A percentile compares a stretch with the other conserved stretches of the same genome.
phyloP scores from a whole-genome alignment of 2,888 invertebrate species.

The Nomada ferruginata region DNA sequence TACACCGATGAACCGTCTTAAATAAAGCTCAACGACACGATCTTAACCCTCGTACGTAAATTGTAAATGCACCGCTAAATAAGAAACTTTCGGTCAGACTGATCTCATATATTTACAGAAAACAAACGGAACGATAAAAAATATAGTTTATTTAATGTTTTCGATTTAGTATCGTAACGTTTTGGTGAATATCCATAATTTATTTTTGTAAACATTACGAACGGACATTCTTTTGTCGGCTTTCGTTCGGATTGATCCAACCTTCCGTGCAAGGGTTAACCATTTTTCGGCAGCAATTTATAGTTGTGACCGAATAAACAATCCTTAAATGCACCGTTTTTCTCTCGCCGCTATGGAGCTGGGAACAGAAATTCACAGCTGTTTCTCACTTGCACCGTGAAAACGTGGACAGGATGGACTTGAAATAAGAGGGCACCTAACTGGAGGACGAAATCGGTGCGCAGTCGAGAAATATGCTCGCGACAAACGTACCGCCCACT shows the following conservation, averaged over 20 bases:
- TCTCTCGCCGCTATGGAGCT: slow-evolving; percentile 27
- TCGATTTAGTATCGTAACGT: too few relatives aligned
- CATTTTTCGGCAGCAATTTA: background rate
- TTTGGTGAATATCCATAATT: too few relatives aligned
- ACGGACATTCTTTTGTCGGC: too few relatives aligned
- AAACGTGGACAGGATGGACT: slow-evolving; percentile 47
- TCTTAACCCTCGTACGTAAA: too few relatives aligned
- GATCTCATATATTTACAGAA: too few relatives aligned
- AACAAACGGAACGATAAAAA: too few relatives aligned
- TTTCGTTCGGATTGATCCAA: too few relatives aligned
- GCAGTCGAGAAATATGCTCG: slow-evolving; percentile 32
- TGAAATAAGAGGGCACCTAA: slow-evolving; percentile 45
- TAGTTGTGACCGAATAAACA: slow-evolving; percentile 53
- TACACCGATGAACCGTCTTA: slow-evolving; percentile 41
- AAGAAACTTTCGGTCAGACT: too few relatives aligned
- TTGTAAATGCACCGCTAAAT: too few relatives aligned
- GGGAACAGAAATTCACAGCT: slow-evolving; percentile 51
- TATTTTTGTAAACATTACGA: too few relatives aligned
- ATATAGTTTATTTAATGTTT: too few relatives aligned
- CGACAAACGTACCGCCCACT: slow-evolving; percentile 41
- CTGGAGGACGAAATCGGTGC: slow-evolving; percentile 25
- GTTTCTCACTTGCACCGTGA: slow-evolving; percentile 41
- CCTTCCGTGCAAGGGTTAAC: too few relatives aligned
- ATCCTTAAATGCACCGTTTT: slow-evolving; percentile 55
- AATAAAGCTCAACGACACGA: slow-evolving; percentile 26